phyloP scores from a whole-genome alignment of 2,113 vertebrate species.

The Calypte anna region DNA sequence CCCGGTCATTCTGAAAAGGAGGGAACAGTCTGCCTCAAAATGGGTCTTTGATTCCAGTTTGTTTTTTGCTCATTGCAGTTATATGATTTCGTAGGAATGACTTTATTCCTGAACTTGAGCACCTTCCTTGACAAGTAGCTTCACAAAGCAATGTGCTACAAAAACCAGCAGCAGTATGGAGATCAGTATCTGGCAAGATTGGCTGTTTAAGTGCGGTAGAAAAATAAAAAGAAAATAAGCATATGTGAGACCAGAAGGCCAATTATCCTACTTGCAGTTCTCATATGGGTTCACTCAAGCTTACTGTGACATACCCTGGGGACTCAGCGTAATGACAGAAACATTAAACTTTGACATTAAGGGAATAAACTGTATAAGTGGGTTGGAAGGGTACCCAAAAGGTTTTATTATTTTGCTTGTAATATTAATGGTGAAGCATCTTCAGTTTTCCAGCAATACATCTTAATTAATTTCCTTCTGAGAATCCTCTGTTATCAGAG shows the following conservation, averaged over 20 bases:
- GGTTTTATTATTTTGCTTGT: slow-evolving; percentile 4
- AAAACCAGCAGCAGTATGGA: background rate
- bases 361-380: background rate
- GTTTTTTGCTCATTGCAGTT: background rate
- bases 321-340: background rate
- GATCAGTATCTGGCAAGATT: background rate
- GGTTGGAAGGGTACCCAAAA: background rate
- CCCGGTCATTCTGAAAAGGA: background rate
- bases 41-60: background rate
- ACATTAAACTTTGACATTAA: slow-evolving; percentile 24
- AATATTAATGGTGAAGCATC: background rate
- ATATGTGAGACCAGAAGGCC: background rate
- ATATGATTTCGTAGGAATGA: background rate
- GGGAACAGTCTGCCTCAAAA: background rate
- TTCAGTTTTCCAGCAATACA: background rate
- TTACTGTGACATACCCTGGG: background rate
- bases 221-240: slow-evolving; percentile 4
- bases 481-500: background rate
- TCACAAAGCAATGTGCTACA: background rate
- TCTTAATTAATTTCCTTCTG: slow-evolving; percentile 8
- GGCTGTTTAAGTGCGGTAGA: background rate
- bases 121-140: background rate
- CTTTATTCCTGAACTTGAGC: background rate
- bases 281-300: background rate
- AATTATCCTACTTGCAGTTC: slow-evolving; percentile 11